A percentile compares a stretch with the other conserved stretches of the same genome.
phyloP scores from a whole-genome alignment of 1,140 invertebrate genomes.

The Lepeophtheirus salmonis region DNA sequence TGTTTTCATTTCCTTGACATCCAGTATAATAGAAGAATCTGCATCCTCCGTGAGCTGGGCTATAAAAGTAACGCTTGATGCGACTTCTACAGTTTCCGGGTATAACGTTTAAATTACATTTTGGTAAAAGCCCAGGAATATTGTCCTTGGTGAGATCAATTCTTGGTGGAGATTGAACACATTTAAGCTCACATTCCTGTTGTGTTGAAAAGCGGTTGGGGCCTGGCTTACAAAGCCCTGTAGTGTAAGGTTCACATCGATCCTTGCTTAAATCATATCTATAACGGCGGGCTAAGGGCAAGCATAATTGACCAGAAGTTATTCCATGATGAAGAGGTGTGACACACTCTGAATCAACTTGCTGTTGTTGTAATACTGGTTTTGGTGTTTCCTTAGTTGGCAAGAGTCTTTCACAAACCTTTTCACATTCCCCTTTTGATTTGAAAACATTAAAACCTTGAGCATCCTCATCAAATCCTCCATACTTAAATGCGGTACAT shows the following conservation, averaged over 20 bases:
- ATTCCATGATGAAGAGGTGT: background rate
- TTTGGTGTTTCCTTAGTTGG: background rate
- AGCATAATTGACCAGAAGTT: background rate
- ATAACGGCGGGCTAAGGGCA: background rate
- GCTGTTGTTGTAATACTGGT: background rate
- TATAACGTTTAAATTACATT: background rate
- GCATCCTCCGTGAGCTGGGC: slow-evolving; percentile 42
- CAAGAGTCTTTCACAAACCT: background rate
- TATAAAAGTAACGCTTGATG: slow-evolving; percentile 21
- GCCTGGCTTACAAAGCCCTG: background rate
- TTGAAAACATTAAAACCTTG: background rate
- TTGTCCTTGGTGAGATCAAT: background rate
- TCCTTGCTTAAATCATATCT: background rate
- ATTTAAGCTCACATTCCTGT: background rate
- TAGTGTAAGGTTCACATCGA: background rate
- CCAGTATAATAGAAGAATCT: slow-evolving; percentile 54
- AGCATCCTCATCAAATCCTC: background rate
- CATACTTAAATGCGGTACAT: background rate
- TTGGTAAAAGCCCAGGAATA: background rate
- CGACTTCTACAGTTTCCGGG: slow-evolving; percentile 1
- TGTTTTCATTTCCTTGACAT: slow-evolving; percentile 51
- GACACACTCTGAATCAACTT: background rate
- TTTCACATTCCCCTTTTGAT: background rate
- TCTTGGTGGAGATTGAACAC: background rate
- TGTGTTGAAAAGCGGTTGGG: background rate